phyloP scores from a whole-genome alignment of 2,113 vertebrate species.

The Plectropomus leopardus region DNA sequence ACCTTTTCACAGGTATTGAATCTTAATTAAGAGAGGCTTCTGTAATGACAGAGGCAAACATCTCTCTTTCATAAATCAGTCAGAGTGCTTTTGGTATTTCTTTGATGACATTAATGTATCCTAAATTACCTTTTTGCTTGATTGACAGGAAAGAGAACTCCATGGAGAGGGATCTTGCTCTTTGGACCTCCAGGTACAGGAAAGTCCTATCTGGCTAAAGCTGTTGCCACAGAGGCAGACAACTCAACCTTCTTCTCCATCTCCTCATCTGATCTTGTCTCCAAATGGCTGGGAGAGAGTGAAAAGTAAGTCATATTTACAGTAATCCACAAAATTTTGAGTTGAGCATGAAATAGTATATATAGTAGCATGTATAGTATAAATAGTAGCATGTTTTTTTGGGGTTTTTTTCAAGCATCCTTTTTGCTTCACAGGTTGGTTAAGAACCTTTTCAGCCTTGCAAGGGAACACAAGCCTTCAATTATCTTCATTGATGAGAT shows the following conservation, averaged over 20 bases:
- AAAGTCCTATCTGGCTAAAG: slow-evolving; percentile 98
- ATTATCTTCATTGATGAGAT: slow-evolving; percentile 99
- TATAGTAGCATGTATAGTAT: too few species aligned
- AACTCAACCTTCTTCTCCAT: slow-evolving; percentile 98
- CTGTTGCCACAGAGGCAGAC: slow-evolving; percentile 98
- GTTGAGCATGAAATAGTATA: background rate
- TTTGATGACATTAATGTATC: background rate
- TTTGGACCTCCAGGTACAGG: slow-evolving; percentile 99
- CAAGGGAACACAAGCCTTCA: slow-evolving; percentile 95
- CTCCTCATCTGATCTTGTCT: slow-evolving; percentile 97
- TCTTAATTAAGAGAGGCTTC: background rate
- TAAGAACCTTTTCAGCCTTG: slow-evolving; percentile 96
- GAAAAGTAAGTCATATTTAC: slow-evolving; percentile 91
- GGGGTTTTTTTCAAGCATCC: too few species aligned
- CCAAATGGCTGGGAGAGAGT: slow-evolving; percentile 99
- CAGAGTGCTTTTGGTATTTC: background rate
- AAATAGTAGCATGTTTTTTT: too few species aligned
- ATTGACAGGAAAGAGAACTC: slow-evolving; percentile 94
- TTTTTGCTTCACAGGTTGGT: slow-evolving; percentile 87
- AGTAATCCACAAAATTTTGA: background rate
- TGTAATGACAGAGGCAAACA: slow-evolving; percentile 1
- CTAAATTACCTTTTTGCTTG: slow-evolving; percentile 11
- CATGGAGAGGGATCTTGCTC: slow-evolving; percentile 96
- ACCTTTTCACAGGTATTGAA: slow-evolving; percentile 95
- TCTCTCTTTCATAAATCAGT: background rate